These are phyloP conservation scores for Elephantulus edwardii DNA, from an alignment of 2,113 vertebrate genomes.

Conservation along the genomic window DNA sequence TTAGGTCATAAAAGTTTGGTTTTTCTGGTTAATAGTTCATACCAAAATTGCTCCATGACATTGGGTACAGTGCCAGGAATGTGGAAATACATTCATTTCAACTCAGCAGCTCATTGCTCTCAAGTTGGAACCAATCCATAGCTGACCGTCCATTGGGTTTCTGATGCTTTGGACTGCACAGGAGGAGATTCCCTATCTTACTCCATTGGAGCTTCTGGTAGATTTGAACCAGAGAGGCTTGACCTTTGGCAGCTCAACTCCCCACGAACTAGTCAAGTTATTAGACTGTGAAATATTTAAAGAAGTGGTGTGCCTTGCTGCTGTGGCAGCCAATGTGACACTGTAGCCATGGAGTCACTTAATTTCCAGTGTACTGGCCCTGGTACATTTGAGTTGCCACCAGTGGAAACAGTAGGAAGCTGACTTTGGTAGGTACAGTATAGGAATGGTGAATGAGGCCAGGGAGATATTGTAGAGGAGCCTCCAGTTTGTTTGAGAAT, in stretches of 20 bases:
- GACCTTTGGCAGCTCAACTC: too few species aligned
- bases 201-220: too few species aligned
- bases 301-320: neutral
- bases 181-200: too few species aligned
- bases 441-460: neutral
- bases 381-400: neutral
- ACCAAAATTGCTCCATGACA: neutral
- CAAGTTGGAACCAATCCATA: too few species aligned
- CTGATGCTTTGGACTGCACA: too few species aligned
- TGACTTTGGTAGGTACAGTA: neutral
- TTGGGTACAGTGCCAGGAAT: neutral
- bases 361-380: neutral
- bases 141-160: too few species aligned
- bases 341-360: neutral
- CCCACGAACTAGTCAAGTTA: neutral
- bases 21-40: neutral
- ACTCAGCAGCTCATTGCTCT: too few species aligned
- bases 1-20: neutral
- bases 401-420: neutral
- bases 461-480: neutral
- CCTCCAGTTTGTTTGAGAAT: neutral
- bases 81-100: too few species aligned
- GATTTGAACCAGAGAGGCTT: too few species aligned
- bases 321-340: neutral
- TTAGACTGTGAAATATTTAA: conserved; percentile 37